Percentiles rank a stretch among this genome's conserved stretches.
Conservation (phyloP, 2,888 invertebrate species). For the Eurytoma adleriae region DNA sequence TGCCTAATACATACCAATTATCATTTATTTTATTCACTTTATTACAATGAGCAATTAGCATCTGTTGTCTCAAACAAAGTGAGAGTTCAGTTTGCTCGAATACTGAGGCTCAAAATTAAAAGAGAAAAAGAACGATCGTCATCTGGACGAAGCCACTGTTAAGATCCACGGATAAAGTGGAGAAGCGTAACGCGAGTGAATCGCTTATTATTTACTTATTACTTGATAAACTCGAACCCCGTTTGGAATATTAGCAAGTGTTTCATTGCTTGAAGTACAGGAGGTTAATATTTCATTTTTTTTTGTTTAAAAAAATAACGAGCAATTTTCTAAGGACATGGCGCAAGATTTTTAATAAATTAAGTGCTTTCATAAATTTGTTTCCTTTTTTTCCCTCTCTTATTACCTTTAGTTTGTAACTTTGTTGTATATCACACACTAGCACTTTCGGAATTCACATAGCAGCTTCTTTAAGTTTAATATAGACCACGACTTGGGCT, state of each 20-base stretch:
- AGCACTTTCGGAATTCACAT: constrained; percentile 64
- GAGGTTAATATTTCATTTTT: constrained; percentile 19
- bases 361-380: constrained; percentile 56
- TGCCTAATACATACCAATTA: constrained; percentile 62
- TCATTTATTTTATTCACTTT: constrained; percentile 63
- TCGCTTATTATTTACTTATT: constrained; percentile 39
- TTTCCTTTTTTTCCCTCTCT: constrained; percentile 55
- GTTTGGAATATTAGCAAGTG: constrained; percentile 29
- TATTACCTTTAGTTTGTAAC: constrained; percentile 58
- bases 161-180: constrained; percentile 46
- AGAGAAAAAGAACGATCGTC: constrained; percentile 35
- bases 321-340: constrained; percentile 52
- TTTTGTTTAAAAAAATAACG: constrained; percentile 54
- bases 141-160: constrained; percentile 43
- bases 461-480: constrained; percentile 51
- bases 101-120: constrained; percentile 52
- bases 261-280: constrained; percentile 30
- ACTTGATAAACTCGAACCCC: constrained; percentile 36
- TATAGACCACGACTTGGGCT: constrained; percentile 63
- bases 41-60: constrained; percentile 54
- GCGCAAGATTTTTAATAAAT: constrained; percentile 51
- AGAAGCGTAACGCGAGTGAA: constrained; percentile 44
- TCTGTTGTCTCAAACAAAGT: constrained; percentile 27
- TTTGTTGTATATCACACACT: constrained; percentile 61
- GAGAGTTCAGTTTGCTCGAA: constrained; percentile 50